Evolutionary conservation across 2,113 vertebrate genomes (phyloP), one percentile per base, ranked within the genome.

Genomic region (Rousettus leschenaultii): DNA sequence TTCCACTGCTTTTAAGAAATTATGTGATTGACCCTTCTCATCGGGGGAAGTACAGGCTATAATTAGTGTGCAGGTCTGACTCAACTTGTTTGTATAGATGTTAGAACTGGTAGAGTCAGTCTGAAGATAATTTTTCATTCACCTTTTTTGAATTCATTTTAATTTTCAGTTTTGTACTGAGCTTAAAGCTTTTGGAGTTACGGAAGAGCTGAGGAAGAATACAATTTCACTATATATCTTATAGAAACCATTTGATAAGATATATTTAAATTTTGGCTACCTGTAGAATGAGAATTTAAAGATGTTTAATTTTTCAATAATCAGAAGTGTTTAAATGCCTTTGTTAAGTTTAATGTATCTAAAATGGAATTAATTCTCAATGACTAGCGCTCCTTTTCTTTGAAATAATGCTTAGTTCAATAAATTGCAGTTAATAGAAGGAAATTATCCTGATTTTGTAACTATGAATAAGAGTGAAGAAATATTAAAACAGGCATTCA

Each of bases 401-500:
- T 94, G 70, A 82, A 94, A 87, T 96, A 92, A 94, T 93, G 63
- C 91, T 94, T 82, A 88, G 63, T 95, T 93, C 71, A 93, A 7
- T 95, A 97, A 97, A 87, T 86, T 95, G n/a, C 75, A 96, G 95
- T 92, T 97, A 95, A 93, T 71, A 86, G 45, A 90, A 94, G 63
- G 82, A 95, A 94, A 87, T 95, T 93, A 79, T 51, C 51, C 74
- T 75, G 51, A 51, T 91, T 92, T 93, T 86, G 3, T 91, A 93
- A 82, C 94, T 79, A 4, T 93, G 95, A 97, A 55, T 96, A 61
- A 91, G 43, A 86, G 22, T 35, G 66, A 75, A 96, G 94, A 93
- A 96, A 84, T 96, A 89, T 48, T 95, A 80, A 84, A 91, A 78
- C 22, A 95, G 35, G 51, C 30, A 40, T 89, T 95, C 82, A 71